phyloP scores from a whole-genome alignment of 2,888 invertebrate genomes.

The Chymomyza caudatula region DNA sequence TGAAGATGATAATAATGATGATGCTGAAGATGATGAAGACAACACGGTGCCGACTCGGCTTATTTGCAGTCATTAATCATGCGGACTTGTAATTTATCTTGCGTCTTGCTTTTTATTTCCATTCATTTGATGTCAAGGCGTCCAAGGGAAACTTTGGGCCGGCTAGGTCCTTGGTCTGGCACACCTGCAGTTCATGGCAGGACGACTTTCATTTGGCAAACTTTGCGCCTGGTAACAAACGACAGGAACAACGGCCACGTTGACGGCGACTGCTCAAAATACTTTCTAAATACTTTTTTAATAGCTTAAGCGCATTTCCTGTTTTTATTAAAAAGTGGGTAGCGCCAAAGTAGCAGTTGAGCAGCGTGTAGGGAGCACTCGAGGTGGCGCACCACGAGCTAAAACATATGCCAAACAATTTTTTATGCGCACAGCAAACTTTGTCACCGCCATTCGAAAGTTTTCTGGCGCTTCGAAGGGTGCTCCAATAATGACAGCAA shows the following conservation, averaged over 20 bases:
- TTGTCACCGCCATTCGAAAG: constrained; percentile 60
- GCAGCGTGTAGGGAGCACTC: neutral
- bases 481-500: constrained; percentile 40
- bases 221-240: constrained; percentile 9
- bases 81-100: constrained; percentile 67
- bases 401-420: constrained; percentile 52
- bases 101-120: constrained; percentile 28
- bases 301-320: constrained; percentile 67
- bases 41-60: constrained; percentile 13
- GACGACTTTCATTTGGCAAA: neutral
- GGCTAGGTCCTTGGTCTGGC: constrained; percentile 3
- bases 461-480: constrained; percentile 27
- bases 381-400: neutral
- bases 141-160: neutral
- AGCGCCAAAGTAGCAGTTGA: neutral
- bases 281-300: constrained; percentile 70
- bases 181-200: constrained; percentile 32
- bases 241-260: constrained; percentile 32
- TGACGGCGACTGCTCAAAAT: constrained; percentile 40
- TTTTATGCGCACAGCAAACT: constrained; percentile 44
- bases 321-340: constrained; percentile 51
- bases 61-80: constrained; percentile 67
- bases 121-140: constrained; percentile 2
- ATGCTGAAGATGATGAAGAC: neutral
- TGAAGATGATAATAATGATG: neutral